Evolutionary conservation across 2,888 invertebrate genomes (phyloP), one percentile per base, ranked within the genome.

Genomic region (Hirtodrosophila duncani): DNA sequence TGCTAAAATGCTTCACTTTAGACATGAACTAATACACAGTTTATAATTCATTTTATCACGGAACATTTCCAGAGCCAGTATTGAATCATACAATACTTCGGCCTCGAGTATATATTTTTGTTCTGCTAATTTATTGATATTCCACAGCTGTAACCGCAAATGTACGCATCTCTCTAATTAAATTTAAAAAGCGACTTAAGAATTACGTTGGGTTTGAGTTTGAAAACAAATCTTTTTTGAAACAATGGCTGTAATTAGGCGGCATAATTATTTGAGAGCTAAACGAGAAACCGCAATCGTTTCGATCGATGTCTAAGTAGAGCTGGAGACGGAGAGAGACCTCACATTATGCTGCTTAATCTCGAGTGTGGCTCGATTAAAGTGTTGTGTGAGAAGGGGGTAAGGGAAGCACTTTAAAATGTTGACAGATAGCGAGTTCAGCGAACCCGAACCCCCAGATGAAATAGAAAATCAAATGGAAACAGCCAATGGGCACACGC

Each of bases 341-440:
- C 75, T 3, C 71, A 70, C 77, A 71, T 18, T 31, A 13, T 4
- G 57, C 2, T 31, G 26, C 17, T 17, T 11, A 8, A n/a, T 5
- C 26, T 8, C n/a, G n/a, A 6, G 8, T n/a, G 3, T 24, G 4
- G 26, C n/a, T 7, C 5, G 6, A 9, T 36, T 36, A 11, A 23
- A 23, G 34, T 13, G 14, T 18, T 23, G 34, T 6, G 16, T 17
- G 34, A 26, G 26, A 14, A 11, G 13, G 27, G 45, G 29, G 18
- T 53, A n/a, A n/a, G 48, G 44, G 60, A 53, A 52, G 9, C 43
- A 58, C 72, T 67, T 50, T 14, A 57, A 67, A 46, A 56, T 27
- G 61, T 59, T 68, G 62, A 58, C 53, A 65, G 75, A 78, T 74
- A 81, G 72, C n/a, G 51, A 75, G 78, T 81, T 64, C 79, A 66